Conservation (phyloP, 2,888 invertebrate genomes). For the Sphaerolaimus hirsutus region DNA sequence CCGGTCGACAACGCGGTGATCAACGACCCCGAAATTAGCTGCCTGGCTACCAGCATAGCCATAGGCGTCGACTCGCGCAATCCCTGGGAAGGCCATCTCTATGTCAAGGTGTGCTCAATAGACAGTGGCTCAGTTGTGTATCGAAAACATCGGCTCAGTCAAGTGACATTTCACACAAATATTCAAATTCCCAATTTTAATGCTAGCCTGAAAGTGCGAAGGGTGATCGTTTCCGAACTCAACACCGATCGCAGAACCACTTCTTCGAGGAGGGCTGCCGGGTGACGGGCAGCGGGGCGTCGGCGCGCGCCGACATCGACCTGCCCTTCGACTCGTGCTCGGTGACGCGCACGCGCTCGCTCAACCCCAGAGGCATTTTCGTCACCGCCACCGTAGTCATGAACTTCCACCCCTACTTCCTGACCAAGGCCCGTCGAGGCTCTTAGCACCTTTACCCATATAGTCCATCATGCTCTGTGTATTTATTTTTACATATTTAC, state of each 20-base stretch:
- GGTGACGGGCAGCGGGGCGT: no score
- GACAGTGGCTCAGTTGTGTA: no score
- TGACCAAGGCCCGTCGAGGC: background rate
- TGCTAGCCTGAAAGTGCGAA: no score
- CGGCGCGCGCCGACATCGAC: constrained; percentile 17
- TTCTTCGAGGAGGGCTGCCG: no score
- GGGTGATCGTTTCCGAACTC: no score
- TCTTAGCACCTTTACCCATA: no score
- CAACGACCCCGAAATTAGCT: background rate
- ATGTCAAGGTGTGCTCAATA: constrained; percentile 1
- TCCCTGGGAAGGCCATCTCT: background rate
- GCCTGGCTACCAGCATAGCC: background rate
- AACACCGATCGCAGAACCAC: no score
- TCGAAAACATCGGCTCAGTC: no score
- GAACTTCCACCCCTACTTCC: constrained; percentile 18
- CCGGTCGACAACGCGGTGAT: background rate
- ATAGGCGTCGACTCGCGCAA: background rate
- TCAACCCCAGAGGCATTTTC: constrained; percentile 23
- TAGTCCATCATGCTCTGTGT: background rate
- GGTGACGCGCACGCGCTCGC: constrained; percentile 20
- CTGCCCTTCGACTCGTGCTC: constrained; percentile 22
- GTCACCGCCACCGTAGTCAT: constrained; percentile 22
- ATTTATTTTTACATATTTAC: background rate
- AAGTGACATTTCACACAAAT: no score
- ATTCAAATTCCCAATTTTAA: no score